Evolutionary conservation across 2,113 vertebrate species (phyloP).

Genomic region (Numenius arquata): DNA sequence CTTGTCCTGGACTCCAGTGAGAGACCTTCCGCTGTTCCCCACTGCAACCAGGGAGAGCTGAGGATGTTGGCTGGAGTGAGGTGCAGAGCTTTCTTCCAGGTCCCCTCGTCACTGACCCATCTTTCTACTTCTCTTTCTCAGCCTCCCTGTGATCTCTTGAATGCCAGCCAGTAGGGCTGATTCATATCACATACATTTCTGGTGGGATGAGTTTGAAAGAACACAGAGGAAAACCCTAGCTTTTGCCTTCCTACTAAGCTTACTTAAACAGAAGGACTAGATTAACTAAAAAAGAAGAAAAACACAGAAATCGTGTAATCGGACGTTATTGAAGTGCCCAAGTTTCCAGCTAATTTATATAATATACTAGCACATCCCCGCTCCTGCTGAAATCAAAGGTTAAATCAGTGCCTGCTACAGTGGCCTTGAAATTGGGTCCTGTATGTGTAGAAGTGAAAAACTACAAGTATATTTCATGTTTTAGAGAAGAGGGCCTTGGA

Average conservation of each 20-base stretch:
- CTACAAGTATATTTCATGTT: not conserved
- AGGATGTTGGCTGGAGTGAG: not conserved
- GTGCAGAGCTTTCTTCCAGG: not conserved
- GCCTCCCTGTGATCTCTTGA: not conserved
- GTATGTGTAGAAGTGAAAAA: not conserved
- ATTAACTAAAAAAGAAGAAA: not conserved
- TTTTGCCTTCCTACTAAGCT: not conserved
- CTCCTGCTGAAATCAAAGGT: not conserved
- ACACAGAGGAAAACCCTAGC: not conserved
- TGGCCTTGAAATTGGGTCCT: not conserved
- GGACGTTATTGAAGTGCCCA: not conserved
- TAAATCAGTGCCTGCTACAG: not conserved
- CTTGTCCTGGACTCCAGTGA: not conserved
- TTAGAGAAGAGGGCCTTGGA: not conserved
- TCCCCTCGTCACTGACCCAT: not conserved
- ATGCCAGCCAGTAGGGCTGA: not conserved
- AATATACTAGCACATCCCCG: not conserved
- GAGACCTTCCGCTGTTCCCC: not conserved
- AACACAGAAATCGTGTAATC: not conserved
- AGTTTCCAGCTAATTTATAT: not conserved
- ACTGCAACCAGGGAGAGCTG: not conserved
- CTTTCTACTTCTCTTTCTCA: not conserved
- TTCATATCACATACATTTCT: not conserved
- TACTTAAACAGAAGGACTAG: not conserved
- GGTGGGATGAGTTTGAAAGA: not conserved